phyloP scores from a whole-genome alignment of 53 echinoderm and acorn worm species.

The Hippasteria phrygiana region DNA sequence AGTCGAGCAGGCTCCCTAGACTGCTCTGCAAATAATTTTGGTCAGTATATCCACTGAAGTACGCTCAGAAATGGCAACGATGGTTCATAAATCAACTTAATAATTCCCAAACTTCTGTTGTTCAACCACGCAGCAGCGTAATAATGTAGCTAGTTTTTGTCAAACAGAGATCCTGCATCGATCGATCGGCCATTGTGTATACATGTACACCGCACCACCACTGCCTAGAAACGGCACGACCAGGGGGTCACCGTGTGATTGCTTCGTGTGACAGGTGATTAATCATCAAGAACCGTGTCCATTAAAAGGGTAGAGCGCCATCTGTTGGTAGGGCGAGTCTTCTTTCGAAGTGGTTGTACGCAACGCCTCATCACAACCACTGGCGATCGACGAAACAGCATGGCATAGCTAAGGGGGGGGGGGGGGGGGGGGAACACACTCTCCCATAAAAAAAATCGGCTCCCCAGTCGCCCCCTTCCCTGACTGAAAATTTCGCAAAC shows the following conservation, averaged over 20 bases:
- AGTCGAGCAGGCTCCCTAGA: no score
- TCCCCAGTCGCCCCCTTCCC: no score
- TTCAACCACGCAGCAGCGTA: background rate
- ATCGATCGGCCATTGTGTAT: slow-evolving; percentile 15
- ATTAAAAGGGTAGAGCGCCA: slow-evolving; percentile 12
- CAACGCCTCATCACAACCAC: no score
- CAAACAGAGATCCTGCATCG: background rate
- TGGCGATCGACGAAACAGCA: no score
- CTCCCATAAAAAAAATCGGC: no score
- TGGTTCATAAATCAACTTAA: background rate
- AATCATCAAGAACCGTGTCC: background rate
- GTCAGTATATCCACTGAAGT: no score
- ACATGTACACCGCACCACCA: slow-evolving; percentile 13
- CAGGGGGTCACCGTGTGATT: slow-evolving; percentile 19
- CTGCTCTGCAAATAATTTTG: no score
- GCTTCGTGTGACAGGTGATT: slow-evolving; percentile 14
- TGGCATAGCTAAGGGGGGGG: no score
- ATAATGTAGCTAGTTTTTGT: background rate
- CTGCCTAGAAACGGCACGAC: slow-evolving; percentile 48
- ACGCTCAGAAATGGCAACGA: background rate
- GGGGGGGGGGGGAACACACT: no score
- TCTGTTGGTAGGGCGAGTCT: background rate
- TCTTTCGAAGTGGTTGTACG: no score
- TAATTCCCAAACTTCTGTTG: background rate
- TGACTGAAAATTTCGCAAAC: no score